Evolutionary conservation across 35 echinoderm and acorn worm genomes (phyloP), one percentile per base, ranked within the genome.

Genomic region (Strongylocentrotus purpuratus): DNA sequence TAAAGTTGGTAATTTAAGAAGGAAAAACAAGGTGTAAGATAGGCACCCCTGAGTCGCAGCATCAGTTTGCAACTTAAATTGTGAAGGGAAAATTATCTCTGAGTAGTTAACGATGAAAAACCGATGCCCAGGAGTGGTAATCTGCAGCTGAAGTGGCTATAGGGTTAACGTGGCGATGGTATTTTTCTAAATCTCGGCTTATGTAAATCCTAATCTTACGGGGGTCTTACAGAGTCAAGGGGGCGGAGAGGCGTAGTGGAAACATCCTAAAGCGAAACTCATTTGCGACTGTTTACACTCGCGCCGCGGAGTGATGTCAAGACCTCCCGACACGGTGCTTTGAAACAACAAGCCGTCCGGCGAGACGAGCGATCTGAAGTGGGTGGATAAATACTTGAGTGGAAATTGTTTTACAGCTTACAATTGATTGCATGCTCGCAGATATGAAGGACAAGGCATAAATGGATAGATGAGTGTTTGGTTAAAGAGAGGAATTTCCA

Each of bases 401-500:
- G 87, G 33, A 89, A 89, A 89, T 89, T 89, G 87, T 89, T 89
- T 89, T 46, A 89, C 87, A 89, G 87, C 87, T 89, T 8, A 78
- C 65, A 22, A 78, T 78, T 78, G 65, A 78, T 89, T 89, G 87
- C 45, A 22, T 89, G 87, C 45, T 89, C 41, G 87, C 87, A 28
- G 32, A 33, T 18, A 89, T 41, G 87, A 89, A 89, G 22, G 45
- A 89, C 31, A 32, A 89, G 87, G 87, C 87, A 89, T 46, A 89
- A 89, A 89, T 33, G 87, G 87, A 89, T 35, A 31, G 32, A 25
- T 9, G 87, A 89, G 87, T 33, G 87, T 33, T 33, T 89, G 87
- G 87, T 89, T 33, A 35, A 32, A 89, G 87, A 89, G 33, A 89
- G 87, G 87, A 20, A 89, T 33, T 89, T 78, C 65, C 65, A 0